Conservation (phyloP, 2,888 invertebrate species). For the Tetanocera ferruginea region DNA sequence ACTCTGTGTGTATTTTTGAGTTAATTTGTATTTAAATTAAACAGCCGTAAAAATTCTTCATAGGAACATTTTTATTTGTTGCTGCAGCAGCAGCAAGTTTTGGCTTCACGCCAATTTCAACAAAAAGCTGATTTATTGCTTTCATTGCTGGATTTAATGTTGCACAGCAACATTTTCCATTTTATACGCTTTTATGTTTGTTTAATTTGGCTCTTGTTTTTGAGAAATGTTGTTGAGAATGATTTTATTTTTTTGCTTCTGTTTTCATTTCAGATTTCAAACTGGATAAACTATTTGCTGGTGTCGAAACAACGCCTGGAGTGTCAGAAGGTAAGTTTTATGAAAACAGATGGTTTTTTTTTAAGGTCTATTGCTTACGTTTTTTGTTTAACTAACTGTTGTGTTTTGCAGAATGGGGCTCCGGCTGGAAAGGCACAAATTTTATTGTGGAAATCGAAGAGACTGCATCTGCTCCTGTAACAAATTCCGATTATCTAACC, state of each 20-base stretch:
- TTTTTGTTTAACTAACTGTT: neutral
- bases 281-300: conserved; percentile 62
- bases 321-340: conserved; percentile 64
- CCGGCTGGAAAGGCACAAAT: conserved; percentile 67
- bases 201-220: neutral
- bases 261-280: conserved; percentile 57
- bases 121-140: neutral
- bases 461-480: conserved; percentile 57
- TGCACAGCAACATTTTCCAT: neutral
- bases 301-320: conserved; percentile 58
- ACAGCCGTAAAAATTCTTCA: no score
- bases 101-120: neutral
- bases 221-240: neutral
- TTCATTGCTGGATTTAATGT: neutral
- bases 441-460: conserved; percentile 69
- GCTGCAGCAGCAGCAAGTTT: neutral
- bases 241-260: neutral
- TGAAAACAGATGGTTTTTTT: neutral
- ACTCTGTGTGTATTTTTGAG: no score
- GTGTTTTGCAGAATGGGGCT: conserved; percentile 66
- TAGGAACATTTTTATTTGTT: no score
- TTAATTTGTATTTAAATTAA: neutral
- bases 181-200: neutral
- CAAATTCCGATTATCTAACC: conserved; percentile 59
- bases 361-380: neutral